Evolutionary conservation across 2,888 invertebrate genomes (phyloP), one percentile per base, ranked within the genome.

Genomic region (Himalopsyche japonica): DNA sequence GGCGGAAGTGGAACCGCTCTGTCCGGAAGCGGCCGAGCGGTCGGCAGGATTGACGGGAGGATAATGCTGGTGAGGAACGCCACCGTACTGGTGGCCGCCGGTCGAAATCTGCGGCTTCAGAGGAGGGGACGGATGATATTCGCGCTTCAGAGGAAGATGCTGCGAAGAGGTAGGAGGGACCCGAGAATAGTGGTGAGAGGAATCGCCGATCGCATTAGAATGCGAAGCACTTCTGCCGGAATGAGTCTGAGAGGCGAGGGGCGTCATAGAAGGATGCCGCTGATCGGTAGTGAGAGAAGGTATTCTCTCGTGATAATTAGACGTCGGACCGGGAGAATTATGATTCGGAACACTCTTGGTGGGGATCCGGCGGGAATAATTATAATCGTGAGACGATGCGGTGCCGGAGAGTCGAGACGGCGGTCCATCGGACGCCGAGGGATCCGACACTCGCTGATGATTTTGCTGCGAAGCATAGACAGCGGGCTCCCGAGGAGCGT

Each of bases 11-110:
- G 89, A 88, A 30, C 89, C 88, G 87, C 88, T 90, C 47, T 90
- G 88, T 82, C 89, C 88, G 87, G 90, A 90, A 85, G 90, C 8
- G 82, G 81, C 86, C 86, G 87, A 84, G 87, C 87, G 84, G 85
- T 81, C 77, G 79, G 85, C 76, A 89, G 85, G 90, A 90, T 70
- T 91, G 89, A 48, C 90, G 92, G 79, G 30, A 3, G 92, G 87
- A 86, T 84, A 88, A 86, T 82, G 88, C 88, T 76, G 88, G 88
- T 76, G 81, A 88, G 80, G 88, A 88, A 24, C 87, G 86, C 8
- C 20, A 88, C 87, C 6, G 86, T 85, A 8, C 88, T 88, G 3
- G 76, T 34, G 76, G 30, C 79, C 79, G 76, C 87, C 81, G 47
- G 81, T 82, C 79, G 84, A 84, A 82, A 88, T 84, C 64, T 87